Conservation (phyloP, 2,113 vertebrate species). For the Maccullochella peelii region DNA sequence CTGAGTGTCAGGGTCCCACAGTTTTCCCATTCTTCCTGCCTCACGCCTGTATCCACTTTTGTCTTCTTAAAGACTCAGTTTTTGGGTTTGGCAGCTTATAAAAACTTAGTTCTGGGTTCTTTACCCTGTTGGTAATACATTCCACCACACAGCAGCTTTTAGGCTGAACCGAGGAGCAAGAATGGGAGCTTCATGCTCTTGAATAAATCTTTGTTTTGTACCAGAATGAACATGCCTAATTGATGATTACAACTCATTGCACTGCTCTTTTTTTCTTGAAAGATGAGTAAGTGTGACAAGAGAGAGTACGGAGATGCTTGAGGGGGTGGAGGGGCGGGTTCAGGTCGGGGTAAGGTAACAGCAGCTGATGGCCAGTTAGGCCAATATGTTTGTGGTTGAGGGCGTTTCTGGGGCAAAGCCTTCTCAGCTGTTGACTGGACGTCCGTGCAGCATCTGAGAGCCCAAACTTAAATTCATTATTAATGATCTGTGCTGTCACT, state of each 20-base stretch:
- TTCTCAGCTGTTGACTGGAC: conserved; percentile 55
- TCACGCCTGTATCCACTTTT: no score
- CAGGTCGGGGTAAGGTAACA: conserved; percentile 33
- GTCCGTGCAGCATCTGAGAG: conserved; percentile 44
- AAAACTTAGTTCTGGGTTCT: no score
- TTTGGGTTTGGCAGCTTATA: no score
- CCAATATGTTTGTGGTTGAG: conserved; percentile 68
- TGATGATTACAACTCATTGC: conserved; percentile 39
- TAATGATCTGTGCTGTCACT: conserved; percentile 71
- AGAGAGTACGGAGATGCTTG: not conserved
- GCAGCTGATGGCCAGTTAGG: conserved; percentile 69
- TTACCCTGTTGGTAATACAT: no score
- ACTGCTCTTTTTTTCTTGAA: conserved; percentile 12
- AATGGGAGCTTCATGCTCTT: not conserved
- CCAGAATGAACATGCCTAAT: conserved; percentile 48
- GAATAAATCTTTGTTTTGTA: conserved; percentile 28
- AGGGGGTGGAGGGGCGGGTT: not conserved
- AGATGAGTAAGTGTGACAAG: conserved; percentile 23
- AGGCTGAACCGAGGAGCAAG: not conserved
- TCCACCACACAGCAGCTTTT: no score
- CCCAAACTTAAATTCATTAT: conserved; percentile 73
- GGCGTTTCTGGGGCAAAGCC: conserved; percentile 69
- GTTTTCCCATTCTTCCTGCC: no score
- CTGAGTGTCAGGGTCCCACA: no score
- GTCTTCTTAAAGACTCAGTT: no score